Evolutionary conservation across 2,888 invertebrate species (phyloP).

Genomic region (Clistopyga incitator): DNA sequence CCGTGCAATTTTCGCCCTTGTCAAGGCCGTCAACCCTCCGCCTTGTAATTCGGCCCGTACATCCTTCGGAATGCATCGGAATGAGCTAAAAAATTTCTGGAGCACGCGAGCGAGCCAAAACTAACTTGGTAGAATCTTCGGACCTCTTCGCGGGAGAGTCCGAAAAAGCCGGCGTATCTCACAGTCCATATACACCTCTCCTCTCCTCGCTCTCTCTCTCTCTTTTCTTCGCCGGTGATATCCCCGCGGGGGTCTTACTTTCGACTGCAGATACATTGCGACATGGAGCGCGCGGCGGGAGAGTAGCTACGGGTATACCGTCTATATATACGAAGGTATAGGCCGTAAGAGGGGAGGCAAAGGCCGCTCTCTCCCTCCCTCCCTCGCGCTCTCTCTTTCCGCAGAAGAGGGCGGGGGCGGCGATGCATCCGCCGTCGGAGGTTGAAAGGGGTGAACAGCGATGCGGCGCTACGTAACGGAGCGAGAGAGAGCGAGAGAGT

Average conservation of each 20-base stretch:
- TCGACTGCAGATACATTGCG: conserved; percentile 83
- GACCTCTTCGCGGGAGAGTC: conserved; percentile 18
- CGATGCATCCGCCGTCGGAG: conserved; percentile 65
- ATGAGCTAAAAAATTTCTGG: conserved; percentile 20
- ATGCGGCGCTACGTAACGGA: conserved; percentile 75
- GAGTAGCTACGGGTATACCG: conserved; percentile 19
- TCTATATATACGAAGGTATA: conserved; percentile 44
- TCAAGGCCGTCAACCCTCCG: too few relatives aligned
- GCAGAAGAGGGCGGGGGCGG: conserved; percentile 46
- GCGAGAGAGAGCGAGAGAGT: conserved; percentile 68
- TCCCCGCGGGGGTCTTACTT: conserved; percentile 63
- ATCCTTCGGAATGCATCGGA: not conserved
- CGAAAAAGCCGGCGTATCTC: conserved; percentile 16
- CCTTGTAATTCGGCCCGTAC: not conserved
- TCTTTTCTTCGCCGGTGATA: conserved; percentile 55
- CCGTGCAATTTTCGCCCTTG: too few relatives aligned
- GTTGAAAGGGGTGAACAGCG: conserved; percentile 76
- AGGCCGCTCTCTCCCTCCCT: not conserved
- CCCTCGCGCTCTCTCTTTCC: not conserved
- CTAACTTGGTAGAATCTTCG: conserved; percentile 47
- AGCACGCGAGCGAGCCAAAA: conserved; percentile 56
- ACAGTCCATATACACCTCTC: not conserved
- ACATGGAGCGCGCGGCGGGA: conserved; percentile 75
- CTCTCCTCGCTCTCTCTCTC: not conserved
- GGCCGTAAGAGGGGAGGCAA: conserved; percentile 63